Conservation (phyloP, 2,113 vertebrate species). For the Pelvicachromis taeniatus region DNA sequence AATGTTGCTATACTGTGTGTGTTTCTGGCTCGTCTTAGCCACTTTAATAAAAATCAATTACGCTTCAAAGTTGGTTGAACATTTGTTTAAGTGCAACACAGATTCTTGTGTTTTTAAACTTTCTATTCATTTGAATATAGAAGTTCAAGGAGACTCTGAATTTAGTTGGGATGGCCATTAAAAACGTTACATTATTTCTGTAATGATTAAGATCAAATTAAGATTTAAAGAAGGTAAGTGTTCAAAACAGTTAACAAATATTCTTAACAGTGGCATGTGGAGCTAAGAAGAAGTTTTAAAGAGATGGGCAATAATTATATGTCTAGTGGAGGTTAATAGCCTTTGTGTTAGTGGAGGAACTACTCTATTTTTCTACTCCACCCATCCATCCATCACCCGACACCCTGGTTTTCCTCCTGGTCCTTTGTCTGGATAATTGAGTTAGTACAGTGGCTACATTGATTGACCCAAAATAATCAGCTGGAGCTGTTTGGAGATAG, state of each 20-base stretch:
- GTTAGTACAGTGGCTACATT: no score
- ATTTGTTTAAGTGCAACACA: accelerated
- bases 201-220: not conserved
- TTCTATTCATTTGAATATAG: not conserved
- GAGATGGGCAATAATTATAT: not conserved
- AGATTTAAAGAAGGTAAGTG: no score
- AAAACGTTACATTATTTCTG: not conserved
- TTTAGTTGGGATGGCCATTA: accelerated
- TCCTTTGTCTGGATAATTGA: no score
- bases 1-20: not conserved
- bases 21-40: not conserved
- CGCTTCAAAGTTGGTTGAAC: not conserved
- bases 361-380: not conserved
- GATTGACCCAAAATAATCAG: no score
- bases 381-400: not conserved
- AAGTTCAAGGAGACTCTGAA: not conserved
- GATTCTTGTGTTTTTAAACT: not conserved
- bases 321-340: no score
- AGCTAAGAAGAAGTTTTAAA: not conserved
- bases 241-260: no score
- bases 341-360: no score
- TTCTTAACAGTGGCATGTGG: no score
- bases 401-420: no score
- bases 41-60: not conserved
- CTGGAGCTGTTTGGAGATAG: no score